Evolutionary conservation across 2,797 vertebrate genomes (phyloP), one percentile per base, ranked within the genome.

Genomic region (Todus mexicanus): DNA sequence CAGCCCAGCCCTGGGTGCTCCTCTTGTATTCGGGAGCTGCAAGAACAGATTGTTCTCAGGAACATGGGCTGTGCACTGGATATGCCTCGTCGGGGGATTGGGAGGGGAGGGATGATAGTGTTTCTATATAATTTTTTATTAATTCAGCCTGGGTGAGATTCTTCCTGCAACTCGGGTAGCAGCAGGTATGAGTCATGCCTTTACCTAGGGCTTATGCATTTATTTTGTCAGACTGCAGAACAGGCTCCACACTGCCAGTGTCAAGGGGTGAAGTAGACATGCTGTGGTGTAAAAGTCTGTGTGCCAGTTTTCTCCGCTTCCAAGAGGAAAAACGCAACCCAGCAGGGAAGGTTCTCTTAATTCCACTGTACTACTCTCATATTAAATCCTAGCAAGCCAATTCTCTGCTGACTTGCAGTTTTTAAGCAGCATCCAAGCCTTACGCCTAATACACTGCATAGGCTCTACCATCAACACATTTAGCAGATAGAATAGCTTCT

Each of bases 11-110:
- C 59, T 2, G 51, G 83, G 94, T 84, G 71, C 73, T 92, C 56
- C 75, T 78, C 84, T 77, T 29, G 33, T 91, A 70, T 80, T 80
- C 71, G 78, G 87, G 74, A 93, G 83, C 70, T 77, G 79, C 5
- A 40, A 89, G 92, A 93, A 92, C 94, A 95, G 87, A 91, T 71
- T 90, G 92, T 78, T 91, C 90, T 60, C 0, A 4, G 85, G 83
- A 89, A 77, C 74, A 65, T 0, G 5, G 68, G 64, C 88, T 91
- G 64, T 10, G 33, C 0, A 0, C 83, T 93, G 77, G 72, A 47
- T 88, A 53, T 77, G 89, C 77, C 56, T 89, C 37, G 1, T 72
- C 7, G 20, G 61, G 72, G 47, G 19, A 72, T 42, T 0, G 0
- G 48, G 56, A 78, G 29, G 14, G 42, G 20, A 74, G 37, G 8